phyloP scores from a whole-genome alignment of 2,113 vertebrate genomes.

The Macquaria australasica region DNA sequence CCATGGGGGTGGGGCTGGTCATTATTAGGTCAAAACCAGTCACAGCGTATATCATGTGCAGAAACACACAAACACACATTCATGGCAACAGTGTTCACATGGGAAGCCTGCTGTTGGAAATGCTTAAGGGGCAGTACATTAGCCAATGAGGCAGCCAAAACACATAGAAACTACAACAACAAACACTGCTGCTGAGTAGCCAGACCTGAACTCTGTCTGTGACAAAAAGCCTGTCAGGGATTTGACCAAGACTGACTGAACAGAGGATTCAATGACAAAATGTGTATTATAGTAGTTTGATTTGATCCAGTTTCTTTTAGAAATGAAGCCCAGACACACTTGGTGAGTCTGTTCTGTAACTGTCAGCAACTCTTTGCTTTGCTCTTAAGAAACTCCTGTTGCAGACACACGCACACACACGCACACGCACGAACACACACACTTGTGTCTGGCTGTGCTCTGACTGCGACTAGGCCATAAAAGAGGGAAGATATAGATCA shows the following conservation, averaged over 20 bases:
- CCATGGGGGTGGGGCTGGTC: background rate
- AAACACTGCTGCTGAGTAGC: background rate
- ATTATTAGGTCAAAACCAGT: background rate
- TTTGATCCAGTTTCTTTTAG: background rate
- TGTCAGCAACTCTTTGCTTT: constrained; percentile 28
- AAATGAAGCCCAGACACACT: constrained; percentile 12
- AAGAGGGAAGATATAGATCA: constrained; percentile 27
- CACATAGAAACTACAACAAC: constrained; percentile 49
- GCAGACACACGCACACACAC: constrained; percentile 14
- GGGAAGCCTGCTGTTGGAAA: constrained; percentile 25
- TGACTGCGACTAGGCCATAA: constrained; percentile 30
- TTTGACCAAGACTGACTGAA: background rate
- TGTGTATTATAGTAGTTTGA: constrained; percentile 1
- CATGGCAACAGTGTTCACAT: constrained; percentile 1
- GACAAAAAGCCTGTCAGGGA: background rate
- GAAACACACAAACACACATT: background rate
- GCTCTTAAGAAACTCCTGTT: background rate
- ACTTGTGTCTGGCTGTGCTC: constrained; percentile 15
- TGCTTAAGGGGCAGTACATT: background rate
- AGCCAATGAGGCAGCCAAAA: constrained; percentile 43
- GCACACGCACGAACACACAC: background rate
- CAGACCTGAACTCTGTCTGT: constrained; percentile 22
- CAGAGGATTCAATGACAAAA: background rate
- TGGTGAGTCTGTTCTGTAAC: background rate
- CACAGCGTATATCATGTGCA: background rate